Base-by-base conservation (phyloP, 2,113 vertebrate genomes). In the Puffinus mauretanicus region DNA sequence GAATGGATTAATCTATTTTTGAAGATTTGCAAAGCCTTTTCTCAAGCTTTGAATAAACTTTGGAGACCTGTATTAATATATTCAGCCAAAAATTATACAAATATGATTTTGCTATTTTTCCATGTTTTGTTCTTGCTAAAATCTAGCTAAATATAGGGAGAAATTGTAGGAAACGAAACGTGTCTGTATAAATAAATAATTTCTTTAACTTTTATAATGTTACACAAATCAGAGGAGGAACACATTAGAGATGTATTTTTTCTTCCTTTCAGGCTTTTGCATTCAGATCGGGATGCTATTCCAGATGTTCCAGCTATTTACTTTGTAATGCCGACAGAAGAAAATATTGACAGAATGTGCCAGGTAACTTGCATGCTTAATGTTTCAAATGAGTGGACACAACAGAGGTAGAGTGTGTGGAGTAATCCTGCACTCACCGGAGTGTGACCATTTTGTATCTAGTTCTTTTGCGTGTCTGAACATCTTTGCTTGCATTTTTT, bases 321-420 rank as follows among this genome's bases (percentile, higher is more conserved):
- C 96, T 99, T 99, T 92, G 97, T 99, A 72, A 99, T 99, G 99
- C 99, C 99, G 95, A 99, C 99, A 91, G 99, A 99, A 96, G 99
- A 99, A 98, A 99, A 99, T 96, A 98, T 99, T 91, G 99, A 99
- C 97, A 98, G 99, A 95, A 99, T 99, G 97, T 99, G 99, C 93
- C 99, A 99, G 99, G 99, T 99, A 98, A 95, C 62, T 93, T 94
- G 24, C 72, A 29, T 66, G 15, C 67, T 89, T 82, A 11, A 8
- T 78, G 18, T 79, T 91, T 85, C 49, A 55, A 36, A 66, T 46
- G 18, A n/a, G 44, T 51, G 19, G 19, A 44, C 1, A 4, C 16
- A 72, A 34, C 16, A 69, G n/a, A 64, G 19, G 22, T 15, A 36
- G 30, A 6, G 32, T 21, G 13, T 66, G 25, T 82, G 49, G 49